Conservation (phyloP, 2,797 vertebrate species). For the Gymnocypris eckloni region DNA sequence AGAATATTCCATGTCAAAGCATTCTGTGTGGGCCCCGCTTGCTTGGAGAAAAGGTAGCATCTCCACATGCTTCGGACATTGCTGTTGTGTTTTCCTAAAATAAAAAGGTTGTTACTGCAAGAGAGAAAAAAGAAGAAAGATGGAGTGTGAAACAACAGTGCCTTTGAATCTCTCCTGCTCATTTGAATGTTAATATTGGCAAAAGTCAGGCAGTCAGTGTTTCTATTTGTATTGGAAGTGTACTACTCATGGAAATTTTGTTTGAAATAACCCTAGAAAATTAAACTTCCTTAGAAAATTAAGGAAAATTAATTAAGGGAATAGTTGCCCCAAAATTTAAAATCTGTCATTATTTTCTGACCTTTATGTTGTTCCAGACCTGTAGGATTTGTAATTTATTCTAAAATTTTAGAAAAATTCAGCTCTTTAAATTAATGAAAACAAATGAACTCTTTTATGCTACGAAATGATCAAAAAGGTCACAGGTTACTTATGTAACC, state of each 20-base stretch:
- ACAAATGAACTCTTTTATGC: neutral
- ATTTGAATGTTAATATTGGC: conserved; percentile 80
- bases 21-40: conserved; percentile 22
- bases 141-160: conserved; percentile 71
- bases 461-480: neutral
- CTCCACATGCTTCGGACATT: conserved; percentile 60
- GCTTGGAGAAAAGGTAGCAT: conserved; percentile 60
- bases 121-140: conserved; percentile 55
- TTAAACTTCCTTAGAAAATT: conserved; percentile 60
- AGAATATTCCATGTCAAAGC: conserved; percentile 14
- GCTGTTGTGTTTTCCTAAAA: conserved; percentile 71
- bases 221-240: conserved; percentile 68
- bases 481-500: too few species aligned
- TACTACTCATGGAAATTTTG: conserved; percentile 66
- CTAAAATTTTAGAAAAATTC: neutral
- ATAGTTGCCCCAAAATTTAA: neutral
- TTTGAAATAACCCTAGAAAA: conserved; percentile 63
- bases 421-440: neutral
- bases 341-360: neutral
- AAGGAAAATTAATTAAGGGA: conserved; percentile 45
- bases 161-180: conserved; percentile 75
- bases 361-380: neutral
- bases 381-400: neutral
- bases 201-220: conserved; percentile 64
- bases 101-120: conserved; percentile 70